A percentile compares a stretch with the other conserved stretches of the same genome.
Conservation (phyloP, 2,113 vertebrate genomes). For the Archilochus colubris region DNA sequence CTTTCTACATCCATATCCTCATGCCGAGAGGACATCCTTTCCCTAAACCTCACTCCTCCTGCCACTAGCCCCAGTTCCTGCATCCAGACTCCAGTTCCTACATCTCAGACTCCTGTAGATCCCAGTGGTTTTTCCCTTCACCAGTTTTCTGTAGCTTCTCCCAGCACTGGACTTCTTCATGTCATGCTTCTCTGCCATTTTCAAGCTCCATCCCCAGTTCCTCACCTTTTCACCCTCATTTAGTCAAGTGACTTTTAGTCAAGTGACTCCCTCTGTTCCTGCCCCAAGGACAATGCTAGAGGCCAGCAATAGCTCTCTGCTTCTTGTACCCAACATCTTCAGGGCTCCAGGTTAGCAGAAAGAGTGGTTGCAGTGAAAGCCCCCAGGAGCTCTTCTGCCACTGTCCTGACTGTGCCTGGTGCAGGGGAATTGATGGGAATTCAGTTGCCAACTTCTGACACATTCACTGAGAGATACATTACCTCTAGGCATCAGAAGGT, state of each 20-base stretch:
- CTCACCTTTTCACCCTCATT: not conserved
- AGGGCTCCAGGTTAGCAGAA: not conserved
- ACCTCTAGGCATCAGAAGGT: not conserved
- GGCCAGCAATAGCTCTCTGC: not conserved
- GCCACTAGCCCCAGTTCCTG: not conserved
- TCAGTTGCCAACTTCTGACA: not conserved
- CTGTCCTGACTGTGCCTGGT: accelerated
- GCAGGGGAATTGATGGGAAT: not conserved
- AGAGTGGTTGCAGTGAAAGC: not conserved
- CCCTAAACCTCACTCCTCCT: not conserved
- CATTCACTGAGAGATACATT: not conserved
- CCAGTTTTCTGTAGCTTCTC: not conserved
- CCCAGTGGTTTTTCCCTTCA: not conserved
- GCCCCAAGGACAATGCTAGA: not conserved
- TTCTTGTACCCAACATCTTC: not conserved
- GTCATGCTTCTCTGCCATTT: not conserved
- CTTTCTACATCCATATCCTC: not conserved
- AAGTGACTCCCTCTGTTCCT: not conserved
- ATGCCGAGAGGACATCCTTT: not conserved
- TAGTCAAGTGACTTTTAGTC: not conserved
- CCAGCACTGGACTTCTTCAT: accelerated
- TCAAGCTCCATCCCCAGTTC: not conserved
- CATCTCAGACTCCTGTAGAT: not conserved
- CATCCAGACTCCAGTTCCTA: not conserved
- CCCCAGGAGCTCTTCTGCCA: not conserved